These are phyloP conservation scores for Panagrolaimus sp. DNA, from an alignment of 1,140 invertebrate species.

Conservation along the genomic window DNA sequence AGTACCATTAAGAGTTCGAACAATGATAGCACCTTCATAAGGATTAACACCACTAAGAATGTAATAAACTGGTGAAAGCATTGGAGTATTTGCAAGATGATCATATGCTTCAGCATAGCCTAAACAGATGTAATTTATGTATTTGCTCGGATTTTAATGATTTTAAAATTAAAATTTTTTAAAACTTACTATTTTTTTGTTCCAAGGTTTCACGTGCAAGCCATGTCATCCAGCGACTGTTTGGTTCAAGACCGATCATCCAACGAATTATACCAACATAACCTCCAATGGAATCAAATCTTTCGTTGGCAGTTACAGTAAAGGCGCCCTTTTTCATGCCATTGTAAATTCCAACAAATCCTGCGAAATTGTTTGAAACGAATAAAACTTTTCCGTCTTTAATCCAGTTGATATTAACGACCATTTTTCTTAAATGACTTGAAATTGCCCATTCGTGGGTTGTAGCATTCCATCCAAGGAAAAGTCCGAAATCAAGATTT, in stretches of 20 bases:
- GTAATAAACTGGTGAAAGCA: constrained; percentile 51
- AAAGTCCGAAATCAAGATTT: constrained; percentile 66
- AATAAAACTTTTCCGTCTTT: constrained; percentile 61
- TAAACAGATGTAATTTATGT: background rate
- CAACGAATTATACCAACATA: constrained; percentile 60
- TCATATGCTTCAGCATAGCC: constrained; percentile 40
- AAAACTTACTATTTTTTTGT: constrained; percentile 28
- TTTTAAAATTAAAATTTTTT: no score
- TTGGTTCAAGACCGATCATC: constrained; percentile 60
- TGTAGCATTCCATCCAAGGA: constrained; percentile 61
- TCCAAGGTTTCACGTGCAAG: constrained; percentile 59
- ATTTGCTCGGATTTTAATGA: no score
- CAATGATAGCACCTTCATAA: constrained; percentile 39
- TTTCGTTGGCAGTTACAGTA: constrained; percentile 64
- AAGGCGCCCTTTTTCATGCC: constrained; percentile 61
- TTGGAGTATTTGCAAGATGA: constrained; percentile 34
- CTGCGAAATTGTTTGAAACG: constrained; percentile 64
- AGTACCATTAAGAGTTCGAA: constrained; percentile 36
- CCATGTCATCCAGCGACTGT: constrained; percentile 64
- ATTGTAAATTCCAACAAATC: constrained; percentile 65
- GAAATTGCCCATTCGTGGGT: constrained; percentile 63
- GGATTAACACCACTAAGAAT: constrained; percentile 47
- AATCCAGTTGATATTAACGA: constrained; percentile 63
- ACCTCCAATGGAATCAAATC: constrained; percentile 64
- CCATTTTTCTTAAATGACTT: constrained; percentile 61